Base-by-base conservation (phyloP, 2,888 invertebrate genomes). In the Macaria notata region DNA sequence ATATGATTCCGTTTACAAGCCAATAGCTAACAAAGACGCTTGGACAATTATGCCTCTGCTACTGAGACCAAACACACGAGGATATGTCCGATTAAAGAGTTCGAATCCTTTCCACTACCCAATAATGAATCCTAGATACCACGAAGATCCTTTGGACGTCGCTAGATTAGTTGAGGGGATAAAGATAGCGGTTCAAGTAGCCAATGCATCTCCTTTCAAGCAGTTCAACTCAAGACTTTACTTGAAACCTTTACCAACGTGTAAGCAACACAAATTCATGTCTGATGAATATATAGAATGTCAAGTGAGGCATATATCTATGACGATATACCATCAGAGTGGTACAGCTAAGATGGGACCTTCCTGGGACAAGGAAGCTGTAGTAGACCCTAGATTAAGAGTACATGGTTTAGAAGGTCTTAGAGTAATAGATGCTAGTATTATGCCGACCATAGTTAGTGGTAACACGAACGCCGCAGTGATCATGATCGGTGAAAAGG, bases 401-500 rank as follows among this genome's bases (percentile, higher is more conserved):
- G 96, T 97, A 0, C 94, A 96, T 68, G 97, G 97, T 1, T 87
- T 98, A 0, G 86, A 94, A 53, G 95, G 96, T 8, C 88, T 98
- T 31, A 92, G 97, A 63, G 96, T 97, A 19, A 95, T 97, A 67
- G 97, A 97, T 76, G 97, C 96, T 36, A 96, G 96, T 71, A 94
- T 97, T 67, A 97, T 97, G 96, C 97, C 97, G 0, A 95, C 95
- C 1, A 96, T 97, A 68, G 95, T 95, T 33, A 96, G 97, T 73
- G 97, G 97, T 5, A 97, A 98, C 75, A 97, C 97, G 0, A 97
- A 97, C 80, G 98, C 97, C 0, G 97, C 97, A 0, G 95, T 95
- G n/a, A 96, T 97, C 49, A 97, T 97, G 97, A 96, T 97, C 36
- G 97, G 94, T 0, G 97, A 98, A 76, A 97, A 97, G 78, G 97